phyloP scores from a whole-genome alignment of 2,113 vertebrate genomes.

The Mesocricetus auratus region DNA sequence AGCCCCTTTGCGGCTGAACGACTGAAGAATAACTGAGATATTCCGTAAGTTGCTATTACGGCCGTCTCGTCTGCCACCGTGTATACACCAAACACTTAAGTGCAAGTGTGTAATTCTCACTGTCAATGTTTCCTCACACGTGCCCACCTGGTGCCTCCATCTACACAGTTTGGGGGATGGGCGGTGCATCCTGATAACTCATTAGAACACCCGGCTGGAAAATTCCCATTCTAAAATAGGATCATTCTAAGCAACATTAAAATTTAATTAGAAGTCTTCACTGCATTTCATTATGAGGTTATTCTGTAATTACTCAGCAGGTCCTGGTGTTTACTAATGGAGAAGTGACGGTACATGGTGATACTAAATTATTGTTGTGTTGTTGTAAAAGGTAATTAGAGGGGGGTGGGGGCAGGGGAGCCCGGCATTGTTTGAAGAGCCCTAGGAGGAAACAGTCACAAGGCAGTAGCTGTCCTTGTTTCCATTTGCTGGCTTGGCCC shows the following conservation, averaged over 20 bases:
- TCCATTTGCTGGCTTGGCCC: conserved; percentile 27
- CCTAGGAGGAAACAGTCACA: conserved; percentile 61
- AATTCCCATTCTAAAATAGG: conserved; percentile 83
- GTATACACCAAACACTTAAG: conserved; percentile 70
- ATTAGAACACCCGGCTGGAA: conserved; percentile 79
- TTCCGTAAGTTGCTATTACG: conserved; percentile 27
- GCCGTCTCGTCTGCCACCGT: conserved; percentile 59
- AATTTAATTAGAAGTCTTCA: conserved; percentile 85
- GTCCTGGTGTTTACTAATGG: conserved; percentile 84
- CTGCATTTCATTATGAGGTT: conserved; percentile 88
- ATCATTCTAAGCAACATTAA: conserved; percentile 85
- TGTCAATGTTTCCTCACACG: conserved; percentile 70
- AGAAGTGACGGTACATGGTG: conserved; percentile 86
- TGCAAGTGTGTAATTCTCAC: conserved; percentile 71
- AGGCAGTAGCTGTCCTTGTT: background rate
- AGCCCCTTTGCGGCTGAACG: background rate
- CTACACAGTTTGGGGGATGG: conserved; percentile 59
- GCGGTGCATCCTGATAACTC: conserved; percentile 83
- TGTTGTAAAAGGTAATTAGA: conserved; percentile 81
- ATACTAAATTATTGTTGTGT: conserved; percentile 82
- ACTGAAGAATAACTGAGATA: background rate
- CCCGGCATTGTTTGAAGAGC: conserved; percentile 77
- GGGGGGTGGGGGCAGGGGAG: conserved; percentile 79
- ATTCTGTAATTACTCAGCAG: conserved; percentile 86
- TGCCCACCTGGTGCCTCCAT: conserved; percentile 70